These are phyloP conservation scores for Eira barbara DNA, from an alignment of 2,113 vertebrate genomes.

Conservation along the genomic window DNA sequence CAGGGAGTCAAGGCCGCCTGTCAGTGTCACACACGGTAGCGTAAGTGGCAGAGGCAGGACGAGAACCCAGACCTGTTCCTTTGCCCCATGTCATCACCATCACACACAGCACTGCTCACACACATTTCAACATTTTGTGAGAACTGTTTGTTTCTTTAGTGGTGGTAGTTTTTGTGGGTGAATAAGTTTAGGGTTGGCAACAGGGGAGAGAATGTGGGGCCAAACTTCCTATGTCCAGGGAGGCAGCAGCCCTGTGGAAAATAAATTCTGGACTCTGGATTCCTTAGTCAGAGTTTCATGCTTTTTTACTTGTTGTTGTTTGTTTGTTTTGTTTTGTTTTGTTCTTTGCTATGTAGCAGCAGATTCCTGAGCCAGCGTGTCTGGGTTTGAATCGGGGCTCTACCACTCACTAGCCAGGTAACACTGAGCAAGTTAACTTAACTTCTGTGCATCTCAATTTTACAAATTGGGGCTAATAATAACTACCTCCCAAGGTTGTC, in stretches of 20 bases:
- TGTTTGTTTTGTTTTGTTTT: accelerated
- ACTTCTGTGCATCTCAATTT: neutral
- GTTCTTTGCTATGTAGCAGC: neutral
- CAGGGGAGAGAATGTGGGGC: neutral
- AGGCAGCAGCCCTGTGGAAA: neutral
- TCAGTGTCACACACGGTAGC: neutral
- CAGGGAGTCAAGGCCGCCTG: neutral
- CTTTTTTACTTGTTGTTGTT: accelerated
- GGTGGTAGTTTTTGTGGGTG: neutral
- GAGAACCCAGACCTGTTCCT: neutral
- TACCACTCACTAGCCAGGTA: no score
- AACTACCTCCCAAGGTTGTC: neutral
- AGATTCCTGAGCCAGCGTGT: neutral
- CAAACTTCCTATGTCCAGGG: neutral
- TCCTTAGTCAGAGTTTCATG: neutral
- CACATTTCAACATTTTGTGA: neutral
- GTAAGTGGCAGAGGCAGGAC: neutral
- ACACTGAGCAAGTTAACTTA: neutral
- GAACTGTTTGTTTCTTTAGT: neutral
- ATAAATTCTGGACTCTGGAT: neutral
- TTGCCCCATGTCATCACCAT: neutral
- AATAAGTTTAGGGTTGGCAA: neutral
- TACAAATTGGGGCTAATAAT: neutral
- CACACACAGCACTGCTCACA: neutral
- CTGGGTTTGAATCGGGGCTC: neutral